These are phyloP conservation scores for Drosophila bocqueti DNA, from an alignment of 1,140 invertebrate species.

Conservation along the genomic window DNA sequence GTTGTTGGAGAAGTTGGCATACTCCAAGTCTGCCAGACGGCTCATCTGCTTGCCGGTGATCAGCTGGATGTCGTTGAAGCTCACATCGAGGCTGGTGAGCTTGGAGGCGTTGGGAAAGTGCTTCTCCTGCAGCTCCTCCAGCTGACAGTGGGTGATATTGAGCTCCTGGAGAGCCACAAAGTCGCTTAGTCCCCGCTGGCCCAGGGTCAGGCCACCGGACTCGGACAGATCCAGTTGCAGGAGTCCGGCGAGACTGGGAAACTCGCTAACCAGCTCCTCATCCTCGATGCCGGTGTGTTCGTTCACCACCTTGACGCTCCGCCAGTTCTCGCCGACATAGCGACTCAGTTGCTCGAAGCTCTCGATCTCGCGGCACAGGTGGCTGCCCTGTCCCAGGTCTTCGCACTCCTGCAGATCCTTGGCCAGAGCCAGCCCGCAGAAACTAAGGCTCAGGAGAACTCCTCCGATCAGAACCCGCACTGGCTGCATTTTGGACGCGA, in stretches of 20 bases:
- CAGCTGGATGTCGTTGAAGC: conserved; percentile 57
- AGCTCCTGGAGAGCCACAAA: conserved; percentile 48
- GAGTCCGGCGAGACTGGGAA: conserved; percentile 27
- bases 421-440: background rate
- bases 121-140: conserved; percentile 45
- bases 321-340: conserved; percentile 46
- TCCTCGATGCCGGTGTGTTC: conserved; percentile 48
- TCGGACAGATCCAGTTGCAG: conserved; percentile 51
- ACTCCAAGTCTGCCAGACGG: conserved; percentile 47
- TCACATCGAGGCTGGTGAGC: conserved; percentile 61
- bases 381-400: conserved; percentile 8
- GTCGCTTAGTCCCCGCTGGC: conserved; percentile 40
- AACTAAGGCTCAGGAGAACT: background rate
- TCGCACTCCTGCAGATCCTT: conserved; percentile 67
- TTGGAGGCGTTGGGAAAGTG: conserved; percentile 43
- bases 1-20: conserved; percentile 76
- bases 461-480: conserved; percentile 22
- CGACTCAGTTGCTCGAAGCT: conserved; percentile 50
- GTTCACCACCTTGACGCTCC: conserved; percentile 49
- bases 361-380: conserved; percentile 62
- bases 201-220: conserved; percentile 48
- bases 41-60: conserved; percentile 36
- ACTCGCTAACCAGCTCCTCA: background rate
- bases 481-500: conserved; percentile 47
- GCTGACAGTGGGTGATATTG: conserved; percentile 57